These are phyloP conservation scores for Bradynema listronoti DNA, from an alignment of 1,140 invertebrate genomes.

Conservation along the genomic window DNA sequence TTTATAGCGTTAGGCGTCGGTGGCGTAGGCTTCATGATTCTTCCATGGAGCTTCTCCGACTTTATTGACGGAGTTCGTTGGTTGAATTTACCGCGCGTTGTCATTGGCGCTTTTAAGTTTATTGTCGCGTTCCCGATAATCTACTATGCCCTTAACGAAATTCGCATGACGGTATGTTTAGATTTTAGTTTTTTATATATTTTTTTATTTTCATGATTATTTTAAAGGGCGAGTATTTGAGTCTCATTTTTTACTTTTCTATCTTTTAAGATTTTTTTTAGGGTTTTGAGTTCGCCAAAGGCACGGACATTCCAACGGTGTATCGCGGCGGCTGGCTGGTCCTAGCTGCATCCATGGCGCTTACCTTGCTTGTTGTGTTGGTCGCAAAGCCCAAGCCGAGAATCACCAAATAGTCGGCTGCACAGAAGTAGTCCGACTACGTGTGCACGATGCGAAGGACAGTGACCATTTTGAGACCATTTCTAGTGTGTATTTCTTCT, in stretches of 20 bases:
- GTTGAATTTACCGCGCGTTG: constrained; percentile 29
- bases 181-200: not conserved
- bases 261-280: too few relatives aligned
- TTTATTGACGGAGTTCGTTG: constrained; percentile 41
- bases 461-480: too few relatives aligned
- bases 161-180: constrained; percentile 36
- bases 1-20: constrained; percentile 37
- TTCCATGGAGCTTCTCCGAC: constrained; percentile 45
- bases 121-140: constrained; percentile 48
- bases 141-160: constrained; percentile 47
- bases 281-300: constrained; percentile 44
- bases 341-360: constrained; percentile 28
- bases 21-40: constrained; percentile 39
- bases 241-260: too few relatives aligned
- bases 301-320: constrained; percentile 35
- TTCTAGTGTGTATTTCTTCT: too few relatives aligned
- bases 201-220: not conserved
- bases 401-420: too few relatives aligned
- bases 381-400: constrained; percentile 18
- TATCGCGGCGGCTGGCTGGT: constrained; percentile 38
- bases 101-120: constrained; percentile 45
- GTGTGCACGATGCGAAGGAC: too few relatives aligned
- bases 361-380: constrained; percentile 34
- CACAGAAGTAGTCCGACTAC: too few relatives aligned
- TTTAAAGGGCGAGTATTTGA: too few relatives aligned